phyloP scores from a whole-genome alignment of 2,113 vertebrate species.

The Columba janthina region DNA sequence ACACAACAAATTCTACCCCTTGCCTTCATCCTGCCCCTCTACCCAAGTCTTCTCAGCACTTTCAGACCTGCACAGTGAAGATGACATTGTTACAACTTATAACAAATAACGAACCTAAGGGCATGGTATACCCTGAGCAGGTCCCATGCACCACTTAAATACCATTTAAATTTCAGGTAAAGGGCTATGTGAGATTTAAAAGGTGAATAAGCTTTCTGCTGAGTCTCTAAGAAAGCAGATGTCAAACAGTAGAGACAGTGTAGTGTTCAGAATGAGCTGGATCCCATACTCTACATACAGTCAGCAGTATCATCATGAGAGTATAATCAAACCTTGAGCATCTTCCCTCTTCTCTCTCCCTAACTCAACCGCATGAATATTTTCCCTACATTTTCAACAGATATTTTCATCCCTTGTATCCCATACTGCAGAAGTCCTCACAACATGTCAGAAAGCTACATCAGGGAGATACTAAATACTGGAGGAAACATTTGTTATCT shows the following conservation, averaged over 20 bases:
- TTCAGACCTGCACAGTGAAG: not conserved
- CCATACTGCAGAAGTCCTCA: not conserved
- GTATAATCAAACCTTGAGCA: not conserved
- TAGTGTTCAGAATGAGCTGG: not conserved
- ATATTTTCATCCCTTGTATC: not conserved
- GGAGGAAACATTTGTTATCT: not conserved
- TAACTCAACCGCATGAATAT: not conserved
- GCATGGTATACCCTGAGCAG: not conserved
- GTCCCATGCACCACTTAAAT: not conserved
- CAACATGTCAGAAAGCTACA: not conserved
- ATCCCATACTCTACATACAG: not conserved
- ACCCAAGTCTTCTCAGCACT: not conserved
- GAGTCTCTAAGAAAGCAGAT: not conserved
- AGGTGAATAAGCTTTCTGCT: not conserved
- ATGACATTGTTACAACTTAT: not conserved
- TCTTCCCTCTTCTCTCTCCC: not conserved
- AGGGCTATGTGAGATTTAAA: not conserved
- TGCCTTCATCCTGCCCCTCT: not conserved
- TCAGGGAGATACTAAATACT: not conserved
- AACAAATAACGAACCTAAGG: not conserved
- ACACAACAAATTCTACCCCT: not conserved
- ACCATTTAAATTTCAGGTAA: not conserved
- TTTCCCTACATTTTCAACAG: not conserved
- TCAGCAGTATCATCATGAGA: not conserved
- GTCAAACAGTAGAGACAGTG: not conserved